Base-by-base conservation (phyloP, 2,113 vertebrate genomes). In the Brachyistius frenatus region DNA sequence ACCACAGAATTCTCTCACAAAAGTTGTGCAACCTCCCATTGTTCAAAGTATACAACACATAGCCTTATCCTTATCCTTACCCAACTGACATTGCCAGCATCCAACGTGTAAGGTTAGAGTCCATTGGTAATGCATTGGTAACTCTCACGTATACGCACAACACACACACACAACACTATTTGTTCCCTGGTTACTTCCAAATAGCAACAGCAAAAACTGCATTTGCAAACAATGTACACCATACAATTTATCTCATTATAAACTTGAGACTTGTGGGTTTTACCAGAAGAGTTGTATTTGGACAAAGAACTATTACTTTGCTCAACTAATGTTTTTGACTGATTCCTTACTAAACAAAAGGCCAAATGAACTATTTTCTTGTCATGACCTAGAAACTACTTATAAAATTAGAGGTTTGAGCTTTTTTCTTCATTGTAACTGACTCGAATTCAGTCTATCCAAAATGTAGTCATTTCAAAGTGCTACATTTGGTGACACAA, bases 71-170 rank as follows among this genome's bases (percentile, higher is more conserved):
- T 67, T 84, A 73, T 53, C 37, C 50, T 55, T 6, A 6, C 55
- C 61, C 66, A 41, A 1, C 5, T 80, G 47, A 87, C 35, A 10
- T 41, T 30, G 57, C 66, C 75, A 78, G 69, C 65, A 53, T 89
- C 88, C 93, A 94, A 74, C 93, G 90, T 95, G 94, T 92, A 92
- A 91, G 93, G 52, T 69, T 92, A 95, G 85, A 94, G 94, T 94
- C 92, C 93, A 87, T 5, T 76, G 81, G 86, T 87, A 91, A 89
- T 56, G 39, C 23, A 1, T 23, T 23, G 23, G 23, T 23, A 23
- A 23, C 23, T 23, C 1, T 31, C 7, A 13, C 9, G 61, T 60
- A 55, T 14, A 44, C 64, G 46, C 44, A 31, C 30, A 13, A 33
- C 9, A 63, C 14, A 23, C 14, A 31, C 32, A 54, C 57, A 63